A percentile compares a stretch with the other conserved stretches of the same genome.
phyloP scores from a whole-genome alignment of 2,888 invertebrate genomes.

The Cosmia pyralina region DNA sequence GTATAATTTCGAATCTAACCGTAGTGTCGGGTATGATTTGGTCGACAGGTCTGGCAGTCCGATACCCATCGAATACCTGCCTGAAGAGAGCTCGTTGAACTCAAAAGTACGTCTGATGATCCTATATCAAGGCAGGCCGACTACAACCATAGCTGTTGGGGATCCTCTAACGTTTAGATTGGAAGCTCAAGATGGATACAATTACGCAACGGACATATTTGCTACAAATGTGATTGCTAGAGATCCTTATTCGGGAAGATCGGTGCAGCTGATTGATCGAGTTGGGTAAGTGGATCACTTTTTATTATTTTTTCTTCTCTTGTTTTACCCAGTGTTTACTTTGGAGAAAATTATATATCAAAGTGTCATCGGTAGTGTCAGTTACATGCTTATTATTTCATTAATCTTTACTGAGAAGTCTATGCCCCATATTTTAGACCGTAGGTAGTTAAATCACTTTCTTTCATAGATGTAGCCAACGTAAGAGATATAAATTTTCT shows the following conservation, averaged over 20 bases:
- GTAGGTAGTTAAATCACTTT: too few species aligned
- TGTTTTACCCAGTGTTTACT: neutral
- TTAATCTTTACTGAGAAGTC: neutral
- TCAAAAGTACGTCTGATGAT: conserved; percentile 96
- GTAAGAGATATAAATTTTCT: neutral
- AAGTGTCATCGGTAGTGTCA: neutral
- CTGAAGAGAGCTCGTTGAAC: conserved; percentile 97
- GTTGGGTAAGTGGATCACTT: conserved; percentile 92
- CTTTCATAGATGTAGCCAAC: neutral
- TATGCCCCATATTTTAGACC: neutral
- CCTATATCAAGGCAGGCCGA: conserved; percentile 96
- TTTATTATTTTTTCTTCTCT: too few species aligned
- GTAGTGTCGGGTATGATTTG: conserved; percentile 86
- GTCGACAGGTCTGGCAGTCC: conserved; percentile 96
- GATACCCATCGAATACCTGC: conserved; percentile 97
- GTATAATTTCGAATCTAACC: conserved; percentile 80
- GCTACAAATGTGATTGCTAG: conserved; percentile 97
- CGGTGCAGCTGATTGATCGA: conserved; percentile 96
- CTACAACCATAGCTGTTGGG: conserved; percentile 97
- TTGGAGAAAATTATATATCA: neutral
- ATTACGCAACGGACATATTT: conserved; percentile 96
- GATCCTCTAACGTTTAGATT: conserved; percentile 97
- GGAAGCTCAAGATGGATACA: conserved; percentile 97
- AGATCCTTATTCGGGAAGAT: conserved; percentile 97
- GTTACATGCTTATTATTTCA: neutral